These are phyloP conservation scores for Ophiodon elongatus DNA, from an alignment of 2,113 vertebrate genomes.

Conservation along the genomic window DNA sequence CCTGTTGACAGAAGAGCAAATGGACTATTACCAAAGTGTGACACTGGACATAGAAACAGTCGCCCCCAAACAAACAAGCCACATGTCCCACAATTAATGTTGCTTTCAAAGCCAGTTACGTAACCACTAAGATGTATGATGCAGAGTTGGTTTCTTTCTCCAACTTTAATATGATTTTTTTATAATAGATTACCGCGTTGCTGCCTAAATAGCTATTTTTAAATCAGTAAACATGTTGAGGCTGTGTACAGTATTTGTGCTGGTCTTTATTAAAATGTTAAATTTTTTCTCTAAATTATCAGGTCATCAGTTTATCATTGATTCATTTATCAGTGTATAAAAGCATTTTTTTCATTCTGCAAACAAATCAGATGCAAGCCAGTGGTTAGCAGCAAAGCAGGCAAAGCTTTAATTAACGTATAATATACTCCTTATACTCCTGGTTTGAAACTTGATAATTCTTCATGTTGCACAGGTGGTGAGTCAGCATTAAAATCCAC, in stretches of 20 bases:
- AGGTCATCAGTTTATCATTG: not conserved
- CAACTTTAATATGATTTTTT: constrained; percentile 23
- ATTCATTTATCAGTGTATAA: not conserved
- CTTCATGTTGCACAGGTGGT: not conserved
- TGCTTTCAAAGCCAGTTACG: constrained; percentile 40
- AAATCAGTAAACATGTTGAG: constrained; percentile 8
- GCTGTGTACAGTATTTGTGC: not conserved
- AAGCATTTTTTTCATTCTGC: not conserved
- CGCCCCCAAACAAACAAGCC: not conserved
- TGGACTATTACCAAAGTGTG: not conserved
- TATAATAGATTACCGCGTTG: constrained; percentile 19
- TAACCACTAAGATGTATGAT: constrained; percentile 21
- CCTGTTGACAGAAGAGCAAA: constrained; percentile 13
- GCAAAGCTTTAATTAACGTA: not conserved
- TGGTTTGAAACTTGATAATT: not conserved
- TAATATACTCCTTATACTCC: not conserved
- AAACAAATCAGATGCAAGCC: not conserved
- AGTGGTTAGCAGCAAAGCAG: not conserved
- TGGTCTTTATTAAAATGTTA: constrained; percentile 7
- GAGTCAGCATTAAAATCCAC: constrained; percentile 11
- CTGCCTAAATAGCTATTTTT: constrained; percentile 15
- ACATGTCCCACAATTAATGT: constrained; percentile 1
- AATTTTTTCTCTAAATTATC: not conserved
- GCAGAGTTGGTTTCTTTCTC: constrained; percentile 6
- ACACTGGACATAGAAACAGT: not conserved